Evolutionary conservation across 2,113 vertebrate genomes (phyloP), one percentile per base, ranked within the genome.

Genomic region (Choloepus hoffmanni): DNA sequence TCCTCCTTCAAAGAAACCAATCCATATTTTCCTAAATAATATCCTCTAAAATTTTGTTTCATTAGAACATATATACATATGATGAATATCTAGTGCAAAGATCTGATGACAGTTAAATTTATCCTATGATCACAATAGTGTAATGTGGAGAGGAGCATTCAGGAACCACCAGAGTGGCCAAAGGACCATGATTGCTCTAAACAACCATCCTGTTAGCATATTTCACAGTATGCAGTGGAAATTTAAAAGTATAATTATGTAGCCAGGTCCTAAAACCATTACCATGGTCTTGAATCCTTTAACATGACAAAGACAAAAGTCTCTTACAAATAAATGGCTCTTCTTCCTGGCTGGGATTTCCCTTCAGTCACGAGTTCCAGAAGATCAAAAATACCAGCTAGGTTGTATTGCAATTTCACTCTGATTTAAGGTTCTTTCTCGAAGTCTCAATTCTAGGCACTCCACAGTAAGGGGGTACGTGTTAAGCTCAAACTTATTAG

Each of bases 401-500:
- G 97, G 95, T 16, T 98, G 98, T n/a, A 98, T 86, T 3, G 93
- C 85, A 10, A 92, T 94, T 73, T 98, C 98, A 7, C 98, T 98
- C 97, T 98, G 98, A 62, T 98, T 98, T 26, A 98, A 92, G 26
- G 98, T 94, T 89, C 98, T 98, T 73, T 99, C 98, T 36, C 98
- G 97, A 74, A 98, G 97, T 65, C 96, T 97, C 95, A 98, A 94
- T 55, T 99, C 98, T 36, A 99, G 95, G 95, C 98, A 99, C 92
- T 99, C 98, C 94, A 99, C 84, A 0, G 98, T 98, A 3, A 98
- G 98, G 2, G 98, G 98, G 60, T 99, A 98, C 0, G 97, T 97
- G 77, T 89, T 97, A 3, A 98, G 96, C 90, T 99, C 98, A 97
- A 99, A 99, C 94, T 99, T 99, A 96, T 99, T 99, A 55, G 98